These are phyloP conservation scores for Micoletzkya japonica DNA, from an alignment of 2,888 invertebrate species.

Conservation along the genomic window DNA sequence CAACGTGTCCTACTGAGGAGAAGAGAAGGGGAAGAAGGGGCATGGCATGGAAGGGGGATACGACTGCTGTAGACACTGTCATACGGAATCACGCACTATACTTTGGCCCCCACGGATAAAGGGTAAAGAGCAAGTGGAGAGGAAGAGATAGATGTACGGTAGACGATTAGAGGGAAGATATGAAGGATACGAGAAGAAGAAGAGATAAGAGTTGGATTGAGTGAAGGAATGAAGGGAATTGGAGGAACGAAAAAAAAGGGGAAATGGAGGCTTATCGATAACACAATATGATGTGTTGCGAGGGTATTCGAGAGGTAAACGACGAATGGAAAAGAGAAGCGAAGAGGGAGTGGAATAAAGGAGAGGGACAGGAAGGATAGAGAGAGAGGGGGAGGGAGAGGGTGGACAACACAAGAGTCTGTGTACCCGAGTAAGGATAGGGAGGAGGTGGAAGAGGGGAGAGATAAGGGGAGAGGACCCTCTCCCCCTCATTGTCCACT, in stretches of 20 bases:
- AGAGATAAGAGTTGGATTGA: neutral
- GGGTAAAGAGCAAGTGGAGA: no score
- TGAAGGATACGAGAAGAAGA: no score
- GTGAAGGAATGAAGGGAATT: neutral
- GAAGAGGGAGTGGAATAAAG: neutral
- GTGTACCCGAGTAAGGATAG: neutral
- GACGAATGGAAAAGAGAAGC: neutral
- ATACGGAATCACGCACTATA: no score
- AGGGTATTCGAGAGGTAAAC: neutral
- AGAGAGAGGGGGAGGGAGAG: neutral
- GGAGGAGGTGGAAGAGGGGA: conserved; percentile 5
- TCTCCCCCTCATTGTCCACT: no score
- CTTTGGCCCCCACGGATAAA: no score
- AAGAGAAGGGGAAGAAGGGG: no score
- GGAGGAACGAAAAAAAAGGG: neutral
- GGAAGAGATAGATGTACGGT: neutral
- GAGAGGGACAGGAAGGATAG: neutral
- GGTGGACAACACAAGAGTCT: neutral
- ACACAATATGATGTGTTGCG: neutral
- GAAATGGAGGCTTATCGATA: neutral
- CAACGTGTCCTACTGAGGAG: no score
- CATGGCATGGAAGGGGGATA: no score
- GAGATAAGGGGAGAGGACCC: neutral
- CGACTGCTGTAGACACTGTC: no score
- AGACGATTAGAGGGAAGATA: no score